Evolutionary conservation across 2,888 invertebrate species (phyloP).

Genomic region (Lasioglossum vierecki): DNA sequence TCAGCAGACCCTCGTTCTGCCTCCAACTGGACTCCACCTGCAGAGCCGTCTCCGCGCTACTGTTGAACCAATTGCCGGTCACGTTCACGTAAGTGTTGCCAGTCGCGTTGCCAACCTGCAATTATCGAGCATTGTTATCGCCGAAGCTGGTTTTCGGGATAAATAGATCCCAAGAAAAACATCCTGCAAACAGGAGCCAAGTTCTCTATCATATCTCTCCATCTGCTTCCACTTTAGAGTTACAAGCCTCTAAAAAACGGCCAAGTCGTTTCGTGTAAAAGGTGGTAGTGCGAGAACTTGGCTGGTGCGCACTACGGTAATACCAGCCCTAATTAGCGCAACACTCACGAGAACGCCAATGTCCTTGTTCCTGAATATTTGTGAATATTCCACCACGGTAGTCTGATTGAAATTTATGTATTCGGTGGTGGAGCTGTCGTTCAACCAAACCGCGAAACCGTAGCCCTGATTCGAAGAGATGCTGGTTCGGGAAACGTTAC

Average conservation of each 20-base stretch:
- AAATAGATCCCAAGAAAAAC: too few species aligned
- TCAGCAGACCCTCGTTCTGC: slow-evolving; percentile 85
- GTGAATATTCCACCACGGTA: slow-evolving; percentile 93
- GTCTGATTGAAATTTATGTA: slow-evolving; percentile 93
- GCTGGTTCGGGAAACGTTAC: slow-evolving; percentile 94
- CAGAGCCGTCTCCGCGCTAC: slow-evolving; percentile 91
- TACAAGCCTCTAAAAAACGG: too few species aligned
- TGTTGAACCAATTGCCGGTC: slow-evolving; percentile 95
- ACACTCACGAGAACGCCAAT: slow-evolving; percentile 89
- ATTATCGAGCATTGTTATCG: neutral
- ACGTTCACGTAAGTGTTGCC: slow-evolving; percentile 93
- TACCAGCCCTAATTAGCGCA: too few species aligned
- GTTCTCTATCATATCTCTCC: too few species aligned
- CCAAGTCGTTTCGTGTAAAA: too few species aligned
- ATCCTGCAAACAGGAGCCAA: too few species aligned
- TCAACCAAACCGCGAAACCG: slow-evolving; percentile 95
- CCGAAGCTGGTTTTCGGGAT: neutral
- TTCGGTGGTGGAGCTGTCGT: slow-evolving; percentile 92
- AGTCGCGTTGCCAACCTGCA: slow-evolving; percentile 95
- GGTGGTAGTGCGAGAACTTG: too few species aligned
- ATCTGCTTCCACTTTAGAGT: too few species aligned
- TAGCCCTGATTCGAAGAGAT: slow-evolving; percentile 95
- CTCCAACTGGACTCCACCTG: slow-evolving; percentile 96
- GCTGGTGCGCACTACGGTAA: too few species aligned
- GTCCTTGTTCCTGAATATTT: slow-evolving; percentile 94